A percentile compares a stretch with the other conserved stretches of the same genome.
These are phyloP conservation scores for Yasuhikotakia modesta DNA, from an alignment of 2,797 vertebrate species.

Conservation along the genomic window DNA sequence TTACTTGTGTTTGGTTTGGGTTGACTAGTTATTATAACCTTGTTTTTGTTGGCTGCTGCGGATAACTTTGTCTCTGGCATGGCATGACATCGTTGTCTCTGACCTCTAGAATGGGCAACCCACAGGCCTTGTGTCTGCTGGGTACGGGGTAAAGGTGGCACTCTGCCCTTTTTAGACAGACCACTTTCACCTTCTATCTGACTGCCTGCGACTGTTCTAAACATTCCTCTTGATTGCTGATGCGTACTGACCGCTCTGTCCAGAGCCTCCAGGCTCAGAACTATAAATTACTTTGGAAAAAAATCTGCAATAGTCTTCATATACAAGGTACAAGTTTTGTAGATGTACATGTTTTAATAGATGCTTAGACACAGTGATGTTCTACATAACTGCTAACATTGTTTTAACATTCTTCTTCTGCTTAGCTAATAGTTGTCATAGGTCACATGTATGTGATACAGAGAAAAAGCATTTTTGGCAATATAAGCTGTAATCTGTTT, in stretches of 20 bases:
- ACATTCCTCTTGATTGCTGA: constrained; percentile 77
- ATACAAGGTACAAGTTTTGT: background rate
- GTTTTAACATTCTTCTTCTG: no score
- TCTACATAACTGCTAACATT: background rate
- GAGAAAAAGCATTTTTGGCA: background rate
- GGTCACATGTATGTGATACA: no score
- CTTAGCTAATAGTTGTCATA: no score
- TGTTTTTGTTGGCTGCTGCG: constrained; percentile 47
- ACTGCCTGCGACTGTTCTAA: constrained; percentile 57
- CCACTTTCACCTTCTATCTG: constrained; percentile 52
- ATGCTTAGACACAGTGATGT: constrained; percentile 51
- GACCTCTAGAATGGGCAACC: constrained; percentile 71
- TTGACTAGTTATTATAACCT: constrained; percentile 35
- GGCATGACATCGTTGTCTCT: constrained; percentile 42
- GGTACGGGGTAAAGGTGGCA: constrained; percentile 64
- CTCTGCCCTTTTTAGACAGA: constrained; percentile 53
- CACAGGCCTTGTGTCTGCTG: constrained; percentile 66
- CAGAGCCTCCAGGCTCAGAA: constrained; percentile 66
- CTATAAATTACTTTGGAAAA: constrained; percentile 52
- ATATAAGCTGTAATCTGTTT: background rate
- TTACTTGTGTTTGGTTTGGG: constrained; percentile 66
- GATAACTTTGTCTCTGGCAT: constrained; percentile 13
- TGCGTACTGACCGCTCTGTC: constrained; percentile 76
- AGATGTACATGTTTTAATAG: constrained; percentile 36
- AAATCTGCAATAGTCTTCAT: constrained; percentile 19